Evolutionary conservation across 2,113 vertebrate species (phyloP), one percentile per base, ranked within the genome.

Genomic region (Corapipo altera): DNA sequence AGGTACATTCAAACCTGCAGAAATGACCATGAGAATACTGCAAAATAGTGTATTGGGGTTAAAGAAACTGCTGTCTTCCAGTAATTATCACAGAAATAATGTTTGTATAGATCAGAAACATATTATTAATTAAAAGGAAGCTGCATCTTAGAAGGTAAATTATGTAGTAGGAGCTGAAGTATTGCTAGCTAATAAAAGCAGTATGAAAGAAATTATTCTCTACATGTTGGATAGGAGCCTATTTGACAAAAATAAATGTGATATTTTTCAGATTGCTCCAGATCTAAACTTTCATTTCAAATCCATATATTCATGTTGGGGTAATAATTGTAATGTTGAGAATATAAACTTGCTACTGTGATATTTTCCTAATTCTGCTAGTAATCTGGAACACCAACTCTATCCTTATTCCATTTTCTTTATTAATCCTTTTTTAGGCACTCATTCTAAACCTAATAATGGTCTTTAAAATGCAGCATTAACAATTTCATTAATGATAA

Each of bases 401-500:
- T 58, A 24, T 77, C 24, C 35, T 91, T 74, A 81, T 46, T 86
- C 69, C 37, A 46, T 86, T 95, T 95, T 33, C 62, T 79, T 84
- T 67, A 61, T 88, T 88, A 90, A 86, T 91, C 27, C 13, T 62
- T 72, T 82, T 66, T 78, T 64, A 59, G 69, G 20, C 52, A 64
- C 27, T 95, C 26, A 48, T 88, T 96, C 78, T 66, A 84, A 91
- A 73, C 35, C 48, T 93, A 89, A 85, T 76, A 74, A 70, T 67
- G 46, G 78, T 73, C 85, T 93, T 96, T 92, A 94, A 88, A 92
- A 94, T 96, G 94, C 93, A 90, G 52, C 4, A 0, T 86, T 90
- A 96, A 80, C 51, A 59, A 28, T 90, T 93, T 94, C 48, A 80
- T 96, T 96, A 74, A 43, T 74, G 75, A 33, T 90, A 92, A 93